A percentile compares a stretch with the other conserved stretches of the same genome.
Conservation (phyloP, 2,797 vertebrate species). For the Brachymystax lenok region DNA sequence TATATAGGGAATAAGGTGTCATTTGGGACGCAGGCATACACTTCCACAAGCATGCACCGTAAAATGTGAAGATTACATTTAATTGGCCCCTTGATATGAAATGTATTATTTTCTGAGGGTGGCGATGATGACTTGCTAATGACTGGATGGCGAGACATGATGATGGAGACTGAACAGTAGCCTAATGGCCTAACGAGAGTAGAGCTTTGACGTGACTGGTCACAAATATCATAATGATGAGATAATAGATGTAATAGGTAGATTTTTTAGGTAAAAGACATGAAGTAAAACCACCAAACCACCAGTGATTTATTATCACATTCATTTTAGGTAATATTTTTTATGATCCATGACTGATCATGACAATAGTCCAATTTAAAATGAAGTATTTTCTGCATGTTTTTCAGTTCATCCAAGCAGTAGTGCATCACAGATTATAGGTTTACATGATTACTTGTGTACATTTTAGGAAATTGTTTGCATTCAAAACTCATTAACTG, state of each 20-base stretch:
- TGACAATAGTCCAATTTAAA: too few species aligned
- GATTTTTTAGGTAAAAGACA: too few species aligned
- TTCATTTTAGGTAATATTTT: not conserved
- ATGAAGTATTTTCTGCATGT: too few species aligned
- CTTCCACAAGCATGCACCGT: slow-evolving; percentile 28
- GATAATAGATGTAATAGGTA: not conserved
- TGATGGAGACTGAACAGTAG: not conserved
- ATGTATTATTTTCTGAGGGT: not conserved
- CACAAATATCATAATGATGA: not conserved
- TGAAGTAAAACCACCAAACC: too few species aligned
- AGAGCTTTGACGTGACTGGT: not conserved
- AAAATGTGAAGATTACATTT: slow-evolving; percentile 28
- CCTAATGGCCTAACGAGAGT: not conserved
- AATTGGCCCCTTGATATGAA: slow-evolving; percentile 43
- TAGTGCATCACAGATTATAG: too few species aligned
- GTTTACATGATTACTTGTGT: too few species aligned
- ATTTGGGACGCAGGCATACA: not conserved
- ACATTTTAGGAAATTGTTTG: not conserved
- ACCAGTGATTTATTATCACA: not conserved
- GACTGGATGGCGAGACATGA: not conserved
- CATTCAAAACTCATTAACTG: too few species aligned
- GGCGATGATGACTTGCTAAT: not conserved
- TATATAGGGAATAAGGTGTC: slow-evolving; percentile 16
- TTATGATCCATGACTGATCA: not conserved
- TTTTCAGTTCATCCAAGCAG: too few species aligned